Evolutionary conservation across 2,888 invertebrate species (phyloP).

Genomic region (Drosophila parthenogenetica): DNA sequence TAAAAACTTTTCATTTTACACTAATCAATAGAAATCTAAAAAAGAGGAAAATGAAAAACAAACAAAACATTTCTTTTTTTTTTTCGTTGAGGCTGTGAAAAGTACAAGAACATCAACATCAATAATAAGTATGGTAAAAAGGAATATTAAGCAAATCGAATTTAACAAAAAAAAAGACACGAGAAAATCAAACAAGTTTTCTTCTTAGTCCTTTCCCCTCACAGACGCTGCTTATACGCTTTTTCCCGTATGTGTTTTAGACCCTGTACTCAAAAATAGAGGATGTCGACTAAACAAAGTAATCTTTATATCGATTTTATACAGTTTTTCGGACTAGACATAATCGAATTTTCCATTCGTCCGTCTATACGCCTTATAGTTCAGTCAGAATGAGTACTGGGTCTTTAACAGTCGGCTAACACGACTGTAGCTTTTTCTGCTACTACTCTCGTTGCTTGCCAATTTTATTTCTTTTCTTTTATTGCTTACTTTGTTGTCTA

Average conservation of each 20-base stretch:
- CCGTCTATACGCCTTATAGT: too few species aligned
- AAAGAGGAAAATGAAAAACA: slow-evolving; percentile 7
- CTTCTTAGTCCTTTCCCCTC: slow-evolving; percentile 25
- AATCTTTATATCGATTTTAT: too few species aligned
- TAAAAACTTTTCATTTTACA: slow-evolving; percentile 84
- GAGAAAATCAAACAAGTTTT: slow-evolving; percentile 39
- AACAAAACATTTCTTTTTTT: slow-evolving; percentile 46
- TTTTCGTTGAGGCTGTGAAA: slow-evolving; percentile 23
- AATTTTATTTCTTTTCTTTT: slow-evolving; percentile 31
- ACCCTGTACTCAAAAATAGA: neutral
- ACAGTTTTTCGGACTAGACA: too few species aligned
- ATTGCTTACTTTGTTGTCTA: neutral
- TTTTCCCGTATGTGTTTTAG: neutral
- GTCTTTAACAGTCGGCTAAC: too few species aligned
- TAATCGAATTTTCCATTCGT: too few species aligned
- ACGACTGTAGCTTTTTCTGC: neutral
- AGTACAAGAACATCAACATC: slow-evolving; percentile 46
- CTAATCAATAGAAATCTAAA: slow-evolving; percentile 46
- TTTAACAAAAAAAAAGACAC: neutral
- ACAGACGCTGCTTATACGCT: too few species aligned
- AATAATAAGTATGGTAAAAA: slow-evolving; percentile 51
- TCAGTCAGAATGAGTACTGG: too few species aligned
- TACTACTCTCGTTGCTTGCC: slow-evolving; percentile 37
- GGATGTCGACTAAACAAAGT: too few species aligned
- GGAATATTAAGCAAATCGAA: slow-evolving; percentile 46